Conservation (phyloP, 2,888 invertebrate species). For the Drosophila neoperkinsi region DNA sequence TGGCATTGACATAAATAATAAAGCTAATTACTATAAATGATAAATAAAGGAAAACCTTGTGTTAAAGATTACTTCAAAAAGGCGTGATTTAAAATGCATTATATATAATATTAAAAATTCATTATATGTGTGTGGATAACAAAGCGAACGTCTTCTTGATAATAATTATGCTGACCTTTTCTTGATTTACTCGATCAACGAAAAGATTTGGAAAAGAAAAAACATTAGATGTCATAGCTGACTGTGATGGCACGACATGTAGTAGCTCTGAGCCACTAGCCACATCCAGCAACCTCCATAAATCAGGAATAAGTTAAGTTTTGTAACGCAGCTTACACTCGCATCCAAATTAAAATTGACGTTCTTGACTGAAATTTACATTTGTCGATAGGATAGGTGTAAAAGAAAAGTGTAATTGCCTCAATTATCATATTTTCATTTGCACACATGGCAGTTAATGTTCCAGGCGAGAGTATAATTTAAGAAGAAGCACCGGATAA, state of each 20-base stretch:
- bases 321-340: too few species aligned
- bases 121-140: background rate
- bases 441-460: background rate
- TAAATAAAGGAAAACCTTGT: background rate
- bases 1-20: background rate
- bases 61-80: background rate
- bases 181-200: background rate
- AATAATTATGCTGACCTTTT: background rate
- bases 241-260: background rate
- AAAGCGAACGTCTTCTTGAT: background rate
- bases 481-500: too few species aligned
- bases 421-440: background rate
- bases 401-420: background rate
- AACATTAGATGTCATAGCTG: background rate
- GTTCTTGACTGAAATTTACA: background rate
- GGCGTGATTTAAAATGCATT: background rate
- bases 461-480: too few species aligned
- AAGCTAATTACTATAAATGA: too few species aligned
- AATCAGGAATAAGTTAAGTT: background rate
- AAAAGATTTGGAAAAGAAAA: too few species aligned
- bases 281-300: background rate
- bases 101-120: background rate
- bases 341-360: too few species aligned
- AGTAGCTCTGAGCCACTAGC: background rate
- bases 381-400: background rate